Percentiles rank a stretch among this genome's conserved stretches.
These are phyloP conservation scores for Reticulitermes lucifugus DNA, from an alignment of 2,888 invertebrate genomes.

Conservation along the genomic window DNA sequence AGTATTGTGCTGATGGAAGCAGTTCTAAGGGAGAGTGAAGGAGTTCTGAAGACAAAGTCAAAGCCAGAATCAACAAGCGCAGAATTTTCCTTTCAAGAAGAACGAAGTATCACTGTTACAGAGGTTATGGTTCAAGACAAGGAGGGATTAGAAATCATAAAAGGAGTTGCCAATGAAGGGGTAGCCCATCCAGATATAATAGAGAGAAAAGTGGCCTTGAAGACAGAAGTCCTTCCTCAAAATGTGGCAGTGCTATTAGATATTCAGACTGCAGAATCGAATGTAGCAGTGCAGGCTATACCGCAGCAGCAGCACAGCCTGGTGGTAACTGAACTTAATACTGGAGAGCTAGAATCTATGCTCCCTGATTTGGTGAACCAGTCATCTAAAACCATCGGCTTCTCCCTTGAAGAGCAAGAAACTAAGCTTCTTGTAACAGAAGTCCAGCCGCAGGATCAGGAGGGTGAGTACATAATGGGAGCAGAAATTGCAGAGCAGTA, in stretches of 20 bases:
- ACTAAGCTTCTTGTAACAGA: constrained; percentile 64
- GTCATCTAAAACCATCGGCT: constrained; percentile 63
- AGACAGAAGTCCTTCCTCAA: constrained; percentile 60
- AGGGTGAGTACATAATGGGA: constrained; percentile 64
- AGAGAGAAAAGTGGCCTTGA: constrained; percentile 63
- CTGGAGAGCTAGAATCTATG: constrained; percentile 65
- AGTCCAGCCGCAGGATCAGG: constrained; percentile 64
- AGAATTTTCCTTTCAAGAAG: constrained; percentile 57
- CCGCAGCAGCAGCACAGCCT: constrained; percentile 63
- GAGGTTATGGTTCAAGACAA: constrained; percentile 56
- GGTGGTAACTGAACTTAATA: constrained; percentile 65
- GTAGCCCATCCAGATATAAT: constrained; percentile 64
- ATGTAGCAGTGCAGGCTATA: constrained; percentile 58
- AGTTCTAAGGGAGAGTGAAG: constrained; percentile 59
- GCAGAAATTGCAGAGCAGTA: constrained; percentile 49
- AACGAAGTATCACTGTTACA: constrained; percentile 61
- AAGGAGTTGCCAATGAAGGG: constrained; percentile 63
- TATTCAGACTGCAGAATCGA: constrained; percentile 57
- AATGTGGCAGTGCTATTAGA: constrained; percentile 56
- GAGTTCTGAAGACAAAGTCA: constrained; percentile 54
- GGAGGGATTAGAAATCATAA: constrained; percentile 60
- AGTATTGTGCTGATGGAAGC: constrained; percentile 58
- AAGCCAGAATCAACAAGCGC: constrained; percentile 56
- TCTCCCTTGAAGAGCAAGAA: constrained; percentile 60
- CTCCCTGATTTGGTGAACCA: constrained; percentile 62